Base-by-base conservation (phyloP, 30 jellyfish, hydroid and myxozoan species). In the Pseudorhiza aurosa region DNA sequence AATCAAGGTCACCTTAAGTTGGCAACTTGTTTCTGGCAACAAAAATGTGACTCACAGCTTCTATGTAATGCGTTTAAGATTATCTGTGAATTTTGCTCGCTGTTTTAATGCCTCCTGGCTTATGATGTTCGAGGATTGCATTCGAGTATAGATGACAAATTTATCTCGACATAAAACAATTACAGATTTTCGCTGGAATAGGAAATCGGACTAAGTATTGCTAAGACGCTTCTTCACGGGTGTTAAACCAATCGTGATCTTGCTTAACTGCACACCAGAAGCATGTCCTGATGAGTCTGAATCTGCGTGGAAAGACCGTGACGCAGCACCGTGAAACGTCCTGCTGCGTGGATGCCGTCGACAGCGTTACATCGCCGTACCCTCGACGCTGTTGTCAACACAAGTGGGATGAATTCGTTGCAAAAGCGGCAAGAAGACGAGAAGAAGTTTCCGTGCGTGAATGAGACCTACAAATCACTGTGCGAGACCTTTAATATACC, bases 401-500 rank as follows among this genome's bases (percentile, higher is more conserved):
- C n/a, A n/a, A n/a, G n/a, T n/a, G n/a, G n/a, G n/a, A n/a, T n/a
- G n/a, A n/a, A n/a, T n/a, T n/a, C n/a, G n/a, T n/a, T n/a, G n/a
- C n/a, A n/a, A n/a, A n/a, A n/a, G n/a, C n/a, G n/a, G n/a, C n/a
- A n/a, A n/a, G n/a, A n/a, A n/a, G n/a, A n/a, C n/a, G n/a, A n/a
- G n/a, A 1, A 35, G 32, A 33, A 29, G 58, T 22, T 2, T 10
- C 2, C 77, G 2, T 15, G 58, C n/a, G 40, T 64, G 33, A 8
- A 21, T 12, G 71, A 70, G 49, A 36, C 49, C 22, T 72, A 50
- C 72, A 50, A 72, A 72, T 46, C 82, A 0, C 24, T 77, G 7
- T n/a, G 58, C 35, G 81, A 44, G 32, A 49, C 63, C 19, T 77
- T 77, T 72, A 63, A 49, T 43, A 29, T 33, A 8, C 80, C 89